Conservation (phyloP, 2,113 vertebrate genomes). For the Diadophis punctatus region DNA sequence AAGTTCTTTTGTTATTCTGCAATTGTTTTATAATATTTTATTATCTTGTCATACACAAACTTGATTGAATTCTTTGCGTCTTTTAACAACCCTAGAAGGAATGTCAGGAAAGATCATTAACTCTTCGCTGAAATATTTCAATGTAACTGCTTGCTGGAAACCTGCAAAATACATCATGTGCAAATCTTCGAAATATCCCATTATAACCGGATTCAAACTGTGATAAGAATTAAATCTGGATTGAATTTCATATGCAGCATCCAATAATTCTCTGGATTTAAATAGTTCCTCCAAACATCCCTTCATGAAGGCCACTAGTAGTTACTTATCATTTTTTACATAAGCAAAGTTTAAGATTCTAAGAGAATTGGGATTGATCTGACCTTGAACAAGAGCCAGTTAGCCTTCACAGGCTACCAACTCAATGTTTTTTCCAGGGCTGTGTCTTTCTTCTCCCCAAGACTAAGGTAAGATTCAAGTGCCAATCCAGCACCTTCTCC, state of each 20-base stretch:
- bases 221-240: background rate
- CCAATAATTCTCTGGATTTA: background rate
- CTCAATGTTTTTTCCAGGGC: background rate
- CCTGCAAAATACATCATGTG: background rate
- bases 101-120: background rate
- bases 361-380: background rate
- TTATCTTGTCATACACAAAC: background rate
- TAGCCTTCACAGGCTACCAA: background rate
- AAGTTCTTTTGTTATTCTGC: background rate
- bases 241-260: background rate
- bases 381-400: background rate
- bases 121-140: background rate
- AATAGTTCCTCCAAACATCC: background rate
- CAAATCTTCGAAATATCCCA: background rate
- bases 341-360: background rate
- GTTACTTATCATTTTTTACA: background rate
- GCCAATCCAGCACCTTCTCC: background rate
- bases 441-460: background rate
- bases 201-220: background rate
- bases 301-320: background rate
- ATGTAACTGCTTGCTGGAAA: background rate
- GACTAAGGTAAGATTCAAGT: background rate
- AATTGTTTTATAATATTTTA: background rate
- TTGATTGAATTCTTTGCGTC: background rate
- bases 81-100: background rate